A percentile compares a stretch with the other conserved stretches of the same genome.
These are phyloP conservation scores for Columba guinea DNA, from an alignment of 2,797 vertebrate species.

Conservation along the genomic window DNA sequence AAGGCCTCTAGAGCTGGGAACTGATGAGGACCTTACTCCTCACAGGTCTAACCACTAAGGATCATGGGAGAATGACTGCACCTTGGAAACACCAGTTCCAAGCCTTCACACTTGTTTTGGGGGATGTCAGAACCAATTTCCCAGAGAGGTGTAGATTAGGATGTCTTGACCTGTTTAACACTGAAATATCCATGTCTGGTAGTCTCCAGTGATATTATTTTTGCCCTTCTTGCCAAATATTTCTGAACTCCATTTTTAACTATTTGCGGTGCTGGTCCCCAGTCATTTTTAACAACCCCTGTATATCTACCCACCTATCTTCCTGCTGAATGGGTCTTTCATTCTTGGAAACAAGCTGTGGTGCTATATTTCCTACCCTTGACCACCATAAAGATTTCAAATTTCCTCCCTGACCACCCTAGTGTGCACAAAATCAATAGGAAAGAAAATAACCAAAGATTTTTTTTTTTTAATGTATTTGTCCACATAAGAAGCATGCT, in stretches of 20 bases:
- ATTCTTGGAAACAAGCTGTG: background rate
- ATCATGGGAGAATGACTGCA: background rate
- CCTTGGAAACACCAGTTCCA: background rate
- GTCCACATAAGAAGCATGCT: background rate
- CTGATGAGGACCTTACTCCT: background rate
- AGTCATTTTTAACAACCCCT: background rate
- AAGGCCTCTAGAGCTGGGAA: background rate
- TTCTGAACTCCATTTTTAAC: background rate
- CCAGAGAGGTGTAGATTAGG: background rate
- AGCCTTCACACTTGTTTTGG: background rate
- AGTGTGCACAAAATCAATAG: background rate
- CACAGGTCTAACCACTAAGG: background rate
- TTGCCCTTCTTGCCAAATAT: background rate
- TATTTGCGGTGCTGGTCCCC: background rate
- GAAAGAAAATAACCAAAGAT: background rate
- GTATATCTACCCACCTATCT: background rate
- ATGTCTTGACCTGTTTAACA: background rate
- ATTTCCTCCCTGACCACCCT: background rate
- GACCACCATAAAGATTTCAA: background rate
- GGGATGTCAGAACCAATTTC: background rate
- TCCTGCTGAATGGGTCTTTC: background rate
- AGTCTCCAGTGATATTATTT: background rate
- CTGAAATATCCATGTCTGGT: background rate
- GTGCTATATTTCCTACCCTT: background rate
- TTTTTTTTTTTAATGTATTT: background rate